Percentiles rank a stretch among this genome's conserved stretches.
These are phyloP conservation scores for Wasmannia auropunctata DNA, from an alignment of 1,140 invertebrate genomes.

Conservation along the genomic window DNA sequence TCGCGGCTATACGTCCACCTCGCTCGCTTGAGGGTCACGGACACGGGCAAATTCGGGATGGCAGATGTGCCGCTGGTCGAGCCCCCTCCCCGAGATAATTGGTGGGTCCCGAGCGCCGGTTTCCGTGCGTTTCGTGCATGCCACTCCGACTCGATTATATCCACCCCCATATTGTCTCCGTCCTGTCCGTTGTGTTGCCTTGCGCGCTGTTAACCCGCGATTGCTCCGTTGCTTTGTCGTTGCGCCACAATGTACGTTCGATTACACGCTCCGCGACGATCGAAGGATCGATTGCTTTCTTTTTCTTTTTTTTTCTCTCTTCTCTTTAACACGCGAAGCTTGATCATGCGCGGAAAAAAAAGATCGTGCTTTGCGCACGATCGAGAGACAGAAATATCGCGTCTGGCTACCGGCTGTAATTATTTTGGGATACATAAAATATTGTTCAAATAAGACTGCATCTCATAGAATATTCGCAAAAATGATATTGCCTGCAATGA, in stretches of 20 bases:
- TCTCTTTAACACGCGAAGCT: not conserved
- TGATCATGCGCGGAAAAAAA: not conserved
- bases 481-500: not conserved
- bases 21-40: slow-evolving; percentile 56
- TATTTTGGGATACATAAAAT: not conserved
- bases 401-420: not conserved
- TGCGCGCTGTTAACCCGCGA: slow-evolving; percentile 15
- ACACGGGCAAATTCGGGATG: slow-evolving; percentile 40
- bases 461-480: not conserved
- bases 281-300: not conserved
- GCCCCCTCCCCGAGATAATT: slow-evolving; percentile 30
- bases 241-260: slow-evolving; percentile 32
- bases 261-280: not conserved
- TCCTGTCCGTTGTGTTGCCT: slow-evolving; percentile 1
- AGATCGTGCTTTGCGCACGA: not conserved
- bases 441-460: too few species aligned
- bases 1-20: slow-evolving; percentile 9
- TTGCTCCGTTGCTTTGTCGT: slow-evolving; percentile 24
- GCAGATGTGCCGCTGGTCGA: slow-evolving; percentile 47
- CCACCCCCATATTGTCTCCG: slow-evolving; percentile 21
- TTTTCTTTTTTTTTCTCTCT: not conserved
- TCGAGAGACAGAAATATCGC: not conserved
- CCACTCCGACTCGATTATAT: slow-evolving; percentile 49
- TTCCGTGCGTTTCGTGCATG: slow-evolving; percentile 22
- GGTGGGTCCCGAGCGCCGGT: slow-evolving; percentile 19